Base-by-base conservation (phyloP, 2,888 invertebrate genomes). In the Agrotis clavis region DNA sequence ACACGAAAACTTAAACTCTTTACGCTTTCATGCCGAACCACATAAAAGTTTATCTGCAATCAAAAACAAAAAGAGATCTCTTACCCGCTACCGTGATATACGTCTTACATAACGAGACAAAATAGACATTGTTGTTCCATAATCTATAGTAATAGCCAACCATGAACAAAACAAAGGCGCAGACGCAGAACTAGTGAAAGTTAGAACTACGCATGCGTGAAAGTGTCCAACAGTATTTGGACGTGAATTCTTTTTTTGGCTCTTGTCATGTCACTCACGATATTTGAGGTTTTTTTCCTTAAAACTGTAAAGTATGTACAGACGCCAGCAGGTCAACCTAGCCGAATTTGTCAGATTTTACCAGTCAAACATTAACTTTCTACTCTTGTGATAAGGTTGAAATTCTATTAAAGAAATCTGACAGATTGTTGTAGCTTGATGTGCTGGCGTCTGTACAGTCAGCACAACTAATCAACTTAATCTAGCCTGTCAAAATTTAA, bases 181-280 rank as follows among this genome's bases (percentile, higher is more conserved):
- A 60, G 63, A 72, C 82, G 67, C 74, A 69, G 56, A 67, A 67
- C 70, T 71, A 90, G 92, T 90, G 93, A 93, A 93, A 92, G 92
- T 92, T 86, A 84, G 81, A 86, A 87, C 81, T 74, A 74, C 71
- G 85, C 83, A 82, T 85, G 90, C 87, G 91, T 88, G 91, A 92
- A 90, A 90, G 90, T 88, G 72, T 81, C 73, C 73, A 64, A 79
- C 83, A 83, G 85, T 84, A 86, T 90, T 90, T 83, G 87, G 84
- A 76, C 76, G 70, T 67, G 77, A 82, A 82, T 9, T 50, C 41
- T 41, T 50, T 51, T 75, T 86, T 83, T 61, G 66, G 53, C 66
- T 48, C 59, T 62, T 66, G 57, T 74, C 75, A 54, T 79, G 1
- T 54, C 62, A 30, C 1, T 16, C 7, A 35, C 9, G 51, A 18